Base-by-base conservation (phyloP, 2,113 vertebrate genomes). In the Scalopus aquaticus region DNA sequence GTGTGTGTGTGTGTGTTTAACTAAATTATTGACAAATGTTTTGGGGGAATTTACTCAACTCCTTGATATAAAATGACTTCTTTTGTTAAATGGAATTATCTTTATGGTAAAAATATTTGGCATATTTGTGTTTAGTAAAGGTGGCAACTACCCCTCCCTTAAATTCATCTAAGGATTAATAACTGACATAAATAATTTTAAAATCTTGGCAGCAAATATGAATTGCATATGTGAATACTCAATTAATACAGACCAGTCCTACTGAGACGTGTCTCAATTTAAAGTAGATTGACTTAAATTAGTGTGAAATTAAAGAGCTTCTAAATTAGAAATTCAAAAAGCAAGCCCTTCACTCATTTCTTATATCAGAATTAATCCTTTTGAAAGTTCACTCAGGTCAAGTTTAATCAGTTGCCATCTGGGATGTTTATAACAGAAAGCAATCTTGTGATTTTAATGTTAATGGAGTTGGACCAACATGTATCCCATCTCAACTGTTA, bases 251-350 rank as follows among this genome's bases (percentile, higher is more conserved):
- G 85, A 92, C 81, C 37, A 84, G 32, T 60, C 73, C 95, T 87
- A 81, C 16, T 13, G 94, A 94, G 95, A 95, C 88, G 92, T 81
- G 67, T 95, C 85, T 97, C 81, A 90, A 90, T 93, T 92, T 95
- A 96, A 95, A 96, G 91, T 84, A 90, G 80, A 85, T 95, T 93
- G 88, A 92, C 84, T 94, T 94, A 93, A 95, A 97, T 93, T 96
- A 94, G 51, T 93, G 37, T 95, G 72, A 95, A 97, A 95, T 95
- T 96, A 80, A 95, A 95, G 85, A 97, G 81, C 81, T 94, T 80
- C 81, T 81, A 96, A 95, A 95, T 97, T 95, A 93, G 60, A 95
- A 95, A 81, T 83, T 95, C 92, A 69, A 90, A 92, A 95, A 90
- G 91, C 44, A 97, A 96, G 64, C 51, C 42, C 85, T 96, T 92